Evolutionary conservation across 2,888 invertebrate genomes (phyloP).

Genomic region (Cordilura impudica): DNA sequence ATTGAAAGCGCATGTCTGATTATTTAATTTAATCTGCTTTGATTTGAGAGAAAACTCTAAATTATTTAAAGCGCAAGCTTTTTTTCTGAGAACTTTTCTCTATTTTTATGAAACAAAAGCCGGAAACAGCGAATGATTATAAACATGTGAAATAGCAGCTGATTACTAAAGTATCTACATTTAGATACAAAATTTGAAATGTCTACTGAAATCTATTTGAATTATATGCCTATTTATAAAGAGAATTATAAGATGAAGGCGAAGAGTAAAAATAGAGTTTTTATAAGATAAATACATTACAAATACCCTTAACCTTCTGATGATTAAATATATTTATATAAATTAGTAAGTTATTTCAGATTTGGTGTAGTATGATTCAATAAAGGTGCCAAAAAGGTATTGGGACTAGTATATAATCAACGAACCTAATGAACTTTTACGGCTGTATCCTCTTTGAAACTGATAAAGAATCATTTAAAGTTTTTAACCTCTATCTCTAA

Average conservation of each 20-base stretch:
- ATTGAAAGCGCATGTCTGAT: constrained; percentile 28
- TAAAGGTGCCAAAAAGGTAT: too few relatives aligned
- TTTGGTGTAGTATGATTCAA: too few relatives aligned
- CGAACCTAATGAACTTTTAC: too few relatives aligned
- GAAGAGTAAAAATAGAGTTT: not conserved
- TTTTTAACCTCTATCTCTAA: too few relatives aligned
- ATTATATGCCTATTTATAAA: too few relatives aligned
- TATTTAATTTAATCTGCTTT: constrained; percentile 15
- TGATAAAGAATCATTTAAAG: too few relatives aligned
- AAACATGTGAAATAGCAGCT: constrained; percentile 56
- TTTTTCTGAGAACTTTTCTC: not conserved
- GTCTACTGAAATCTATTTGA: not conserved
- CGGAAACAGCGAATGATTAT: constrained; percentile 37
- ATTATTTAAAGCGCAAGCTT: constrained; percentile 41
- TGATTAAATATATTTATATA: too few relatives aligned
- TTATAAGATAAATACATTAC: too few relatives aligned
- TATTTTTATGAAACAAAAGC: not conserved
- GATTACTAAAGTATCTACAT: constrained; percentile 9
- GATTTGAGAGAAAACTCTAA: not conserved
- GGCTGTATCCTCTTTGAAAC: too few relatives aligned
- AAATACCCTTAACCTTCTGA: too few relatives aligned
- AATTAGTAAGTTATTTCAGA: too few relatives aligned
- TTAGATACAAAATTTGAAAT: not conserved
- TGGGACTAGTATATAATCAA: too few relatives aligned
- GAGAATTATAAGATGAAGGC: not conserved